Evolutionary conservation across 2,113 vertebrate genomes (phyloP), one percentile per base, ranked within the genome.

Genomic region (Proterorhinus semilunaris): DNA sequence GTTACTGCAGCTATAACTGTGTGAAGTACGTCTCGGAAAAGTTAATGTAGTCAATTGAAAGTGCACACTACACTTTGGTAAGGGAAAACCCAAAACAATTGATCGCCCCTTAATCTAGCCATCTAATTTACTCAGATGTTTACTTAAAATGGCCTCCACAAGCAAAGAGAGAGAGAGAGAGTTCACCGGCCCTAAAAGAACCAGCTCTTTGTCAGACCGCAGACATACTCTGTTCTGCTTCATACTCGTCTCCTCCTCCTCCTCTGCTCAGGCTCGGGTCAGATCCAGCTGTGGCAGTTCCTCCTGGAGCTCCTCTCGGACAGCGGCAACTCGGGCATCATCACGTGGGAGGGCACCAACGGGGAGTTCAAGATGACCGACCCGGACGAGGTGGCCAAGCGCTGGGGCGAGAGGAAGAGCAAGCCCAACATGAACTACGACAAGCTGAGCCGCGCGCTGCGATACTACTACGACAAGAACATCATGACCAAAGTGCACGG

Each of bases 291-390:
- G 69, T 95, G 93, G 93, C 93, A 94, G 83, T 94, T 95, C 83
- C 90, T 95, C 72, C 85, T 95, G 81, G 93, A 94, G 88, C 89
- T 95, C 47, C 87, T 94, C 27, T 93, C 93, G 0, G 93, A 94
- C 92, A 93, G 84, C 86, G 82, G 65, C 82, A 94, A 94, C 45
- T 42, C 91, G 3, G 0, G 0, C 85, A 94, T 94, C 87, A 94
- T 94, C 76, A 93, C 93, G 66, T 95, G 93, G 93, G 93, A 95
- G 78, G 94, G 93, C 21, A 91, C 89, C 53, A 94, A 93, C 5
- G 94, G 94, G 0, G 94, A 95, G 88, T 95, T 95, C 87, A 95
- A 95, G 88, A 94, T 95, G 94, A 94, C 93, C 0, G 93, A 95
- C 87, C 94, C 94, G 0, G 94, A 95, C 4, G 94, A 95, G 78